A percentile compares a stretch with the other conserved stretches of the same genome.
Conservation (phyloP, 2,797 vertebrate genomes). For the Eremophila alpestris region DNA sequence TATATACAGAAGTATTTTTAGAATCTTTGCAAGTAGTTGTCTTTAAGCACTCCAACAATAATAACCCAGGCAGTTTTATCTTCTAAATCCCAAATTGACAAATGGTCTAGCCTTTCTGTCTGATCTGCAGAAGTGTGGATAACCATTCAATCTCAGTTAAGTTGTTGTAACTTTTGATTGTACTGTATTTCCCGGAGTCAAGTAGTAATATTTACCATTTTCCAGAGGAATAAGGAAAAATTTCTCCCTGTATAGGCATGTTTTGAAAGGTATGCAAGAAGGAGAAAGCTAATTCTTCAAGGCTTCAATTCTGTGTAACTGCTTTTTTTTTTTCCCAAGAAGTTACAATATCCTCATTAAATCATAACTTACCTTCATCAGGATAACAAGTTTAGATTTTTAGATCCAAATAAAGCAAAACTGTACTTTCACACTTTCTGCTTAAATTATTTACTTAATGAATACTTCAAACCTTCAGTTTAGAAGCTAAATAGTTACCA, state of each 20-base stretch:
- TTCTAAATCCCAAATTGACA: neutral
- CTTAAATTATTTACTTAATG: neutral
- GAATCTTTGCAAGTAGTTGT: neutral
- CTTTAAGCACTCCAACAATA: neutral
- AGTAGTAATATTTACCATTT: neutral
- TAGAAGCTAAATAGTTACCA: neutral
- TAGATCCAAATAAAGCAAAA: neutral
- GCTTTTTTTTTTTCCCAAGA: neutral
- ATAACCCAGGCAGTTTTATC: neutral
- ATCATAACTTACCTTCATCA: neutral
- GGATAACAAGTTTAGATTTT: neutral
- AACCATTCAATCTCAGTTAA: neutral
- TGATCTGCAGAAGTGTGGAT: neutral
- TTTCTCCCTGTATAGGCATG: neutral
- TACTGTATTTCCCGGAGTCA: neutral
- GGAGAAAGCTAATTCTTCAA: neutral
- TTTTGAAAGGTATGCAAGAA: neutral
- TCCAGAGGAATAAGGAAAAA: neutral
- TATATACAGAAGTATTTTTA: neutral
- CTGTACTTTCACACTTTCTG: neutral
- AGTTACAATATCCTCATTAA: neutral
- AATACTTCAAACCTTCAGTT: neutral
- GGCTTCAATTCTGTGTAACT: neutral
- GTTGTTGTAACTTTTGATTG: neutral
- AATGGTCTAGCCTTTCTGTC: neutral